Conservation (phyloP, 1,140 invertebrate genomes). For the Gryllus bimaculatus region DNA sequence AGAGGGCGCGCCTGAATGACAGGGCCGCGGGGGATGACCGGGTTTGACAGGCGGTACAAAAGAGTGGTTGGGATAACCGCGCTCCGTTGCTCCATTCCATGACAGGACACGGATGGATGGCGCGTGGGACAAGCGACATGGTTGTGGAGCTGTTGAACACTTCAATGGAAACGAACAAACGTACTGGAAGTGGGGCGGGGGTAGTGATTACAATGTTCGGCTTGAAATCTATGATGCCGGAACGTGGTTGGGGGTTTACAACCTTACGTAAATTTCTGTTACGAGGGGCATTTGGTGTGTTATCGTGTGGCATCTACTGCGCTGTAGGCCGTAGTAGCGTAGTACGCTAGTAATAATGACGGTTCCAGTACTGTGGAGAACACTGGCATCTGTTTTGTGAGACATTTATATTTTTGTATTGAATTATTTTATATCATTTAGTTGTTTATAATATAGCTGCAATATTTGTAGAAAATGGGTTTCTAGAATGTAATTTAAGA, state of each 20-base stretch:
- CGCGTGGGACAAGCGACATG: background rate
- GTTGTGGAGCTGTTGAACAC: background rate
- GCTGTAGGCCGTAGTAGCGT: background rate
- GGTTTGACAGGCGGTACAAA: background rate
- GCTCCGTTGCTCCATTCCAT: background rate
- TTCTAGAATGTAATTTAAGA: no score
- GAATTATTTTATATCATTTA: no score
- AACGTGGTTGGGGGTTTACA: background rate
- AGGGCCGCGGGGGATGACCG: background rate
- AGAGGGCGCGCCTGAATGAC: background rate
- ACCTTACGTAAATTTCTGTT: slow-evolving; percentile 5
- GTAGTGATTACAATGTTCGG: background rate
- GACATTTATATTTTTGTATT: no score
- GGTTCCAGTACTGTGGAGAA: background rate
- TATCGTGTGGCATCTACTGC: background rate
- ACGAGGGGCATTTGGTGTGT: background rate
- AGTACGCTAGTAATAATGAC: background rate
- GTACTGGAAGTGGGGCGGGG: background rate
- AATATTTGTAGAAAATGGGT: no score
- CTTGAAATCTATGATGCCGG: background rate
- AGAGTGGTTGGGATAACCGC: background rate
- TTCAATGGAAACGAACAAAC: slow-evolving; percentile 1
- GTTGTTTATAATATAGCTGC: no score
- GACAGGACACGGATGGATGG: background rate
- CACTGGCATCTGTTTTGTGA: no score